These are phyloP conservation scores for Sparidentex hasta DNA, from an alignment of 2,797 vertebrate genomes.

Conservation along the genomic window DNA sequence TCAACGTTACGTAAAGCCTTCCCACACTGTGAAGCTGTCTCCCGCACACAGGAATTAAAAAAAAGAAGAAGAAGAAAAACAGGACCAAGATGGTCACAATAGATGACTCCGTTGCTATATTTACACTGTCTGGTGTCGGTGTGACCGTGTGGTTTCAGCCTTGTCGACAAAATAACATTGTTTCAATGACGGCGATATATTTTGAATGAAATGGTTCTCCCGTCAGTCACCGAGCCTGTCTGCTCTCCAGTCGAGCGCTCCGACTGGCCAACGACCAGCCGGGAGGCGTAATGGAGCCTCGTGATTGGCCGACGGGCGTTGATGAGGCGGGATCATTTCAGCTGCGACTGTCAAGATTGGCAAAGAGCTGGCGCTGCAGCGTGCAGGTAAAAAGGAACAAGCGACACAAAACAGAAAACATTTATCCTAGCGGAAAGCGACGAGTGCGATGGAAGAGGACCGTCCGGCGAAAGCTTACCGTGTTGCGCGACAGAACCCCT, in stretches of 20 bases:
- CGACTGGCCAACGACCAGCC: constrained; percentile 64
- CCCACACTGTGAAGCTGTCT: not conserved
- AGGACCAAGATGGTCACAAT: not conserved
- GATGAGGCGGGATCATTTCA: constrained; percentile 74
- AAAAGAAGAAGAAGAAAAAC: not conserved
- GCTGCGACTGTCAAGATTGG: constrained; percentile 86
- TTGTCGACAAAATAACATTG: constrained; percentile 40
- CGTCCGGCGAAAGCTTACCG: constrained; percentile 18
- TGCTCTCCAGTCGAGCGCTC: constrained; percentile 29
- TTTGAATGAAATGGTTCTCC: constrained; percentile 83
- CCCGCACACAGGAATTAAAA: not conserved
- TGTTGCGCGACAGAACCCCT: not conserved
- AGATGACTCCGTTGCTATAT: not conserved
- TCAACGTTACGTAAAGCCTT: constrained; percentile 69
- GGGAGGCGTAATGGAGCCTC: constrained; percentile 2
- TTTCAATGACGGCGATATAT: constrained; percentile 65
- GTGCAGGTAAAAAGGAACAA: constrained; percentile 84
- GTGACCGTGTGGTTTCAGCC: constrained; percentile 1
- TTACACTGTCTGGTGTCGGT: not conserved
- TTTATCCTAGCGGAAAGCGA: constrained; percentile 45
- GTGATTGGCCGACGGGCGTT: constrained; percentile 69
- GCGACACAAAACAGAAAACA: constrained; percentile 68
- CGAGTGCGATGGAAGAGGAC: constrained; percentile 60
- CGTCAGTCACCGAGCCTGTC: constrained; percentile 77
- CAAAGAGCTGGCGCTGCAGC: constrained; percentile 76